Conservation (phyloP, 2,888 invertebrate genomes). For the Allophyes oxyacanthae region DNA sequence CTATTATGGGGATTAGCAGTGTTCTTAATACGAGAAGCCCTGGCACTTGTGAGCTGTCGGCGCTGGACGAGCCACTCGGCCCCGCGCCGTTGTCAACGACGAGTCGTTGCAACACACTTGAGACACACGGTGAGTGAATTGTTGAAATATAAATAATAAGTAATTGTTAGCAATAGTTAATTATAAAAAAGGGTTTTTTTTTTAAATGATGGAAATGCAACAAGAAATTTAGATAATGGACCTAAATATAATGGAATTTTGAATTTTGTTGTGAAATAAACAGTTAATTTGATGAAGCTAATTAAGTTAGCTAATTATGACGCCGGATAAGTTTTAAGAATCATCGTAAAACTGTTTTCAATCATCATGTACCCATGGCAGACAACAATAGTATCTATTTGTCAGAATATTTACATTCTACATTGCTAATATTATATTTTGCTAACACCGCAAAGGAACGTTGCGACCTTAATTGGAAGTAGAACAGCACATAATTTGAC, state of each 20-base stretch:
- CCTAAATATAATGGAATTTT: no score
- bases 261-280: neutral
- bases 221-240: no score
- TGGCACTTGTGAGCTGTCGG: conserved; percentile 77
- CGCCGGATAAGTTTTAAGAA: no score
- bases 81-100: conserved; percentile 56
- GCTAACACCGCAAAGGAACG: neutral
- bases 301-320: neutral
- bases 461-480: neutral
- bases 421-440: neutral
- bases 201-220: no score
- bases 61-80: conserved; percentile 59
- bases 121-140: conserved; percentile 47
- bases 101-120: conserved; percentile 54
- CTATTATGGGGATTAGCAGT: conserved; percentile 75
- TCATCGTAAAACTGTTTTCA: no score
- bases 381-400: no score
- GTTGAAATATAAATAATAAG: neutral
- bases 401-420: no score
- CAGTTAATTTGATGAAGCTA: neutral
- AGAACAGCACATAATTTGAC: neutral
- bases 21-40: conserved; percentile 83
- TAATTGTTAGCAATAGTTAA: no score
- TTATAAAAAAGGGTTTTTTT: no score
- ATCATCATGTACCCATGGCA: no score